These are phyloP conservation scores for Pasiphila rectangulata DNA, from an alignment of 2,888 invertebrate genomes.

Conservation along the genomic window DNA sequence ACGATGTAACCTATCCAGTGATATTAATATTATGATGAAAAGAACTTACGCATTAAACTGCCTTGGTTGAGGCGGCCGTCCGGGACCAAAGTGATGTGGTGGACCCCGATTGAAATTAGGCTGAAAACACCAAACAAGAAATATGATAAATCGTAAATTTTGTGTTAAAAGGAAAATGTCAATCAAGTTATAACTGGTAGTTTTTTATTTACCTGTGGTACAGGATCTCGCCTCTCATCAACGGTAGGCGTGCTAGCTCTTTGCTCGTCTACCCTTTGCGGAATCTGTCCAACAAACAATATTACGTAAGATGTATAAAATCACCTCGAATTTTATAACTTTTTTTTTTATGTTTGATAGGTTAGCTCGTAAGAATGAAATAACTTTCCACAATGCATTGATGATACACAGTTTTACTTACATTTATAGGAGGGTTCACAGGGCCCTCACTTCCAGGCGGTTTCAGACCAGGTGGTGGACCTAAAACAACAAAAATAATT, in stretches of 20 bases:
- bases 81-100: conserved; percentile 50
- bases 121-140: conserved; percentile 38
- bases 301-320: no score
- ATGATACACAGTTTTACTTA: conserved; percentile 42
- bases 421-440: conserved; percentile 52
- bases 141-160: neutral
- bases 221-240: conserved; percentile 78
- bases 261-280: conserved; percentile 79
- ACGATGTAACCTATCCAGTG: neutral
- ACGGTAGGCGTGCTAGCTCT: conserved; percentile 87
- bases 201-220: conserved; percentile 55
- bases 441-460: conserved; percentile 71
- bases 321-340: no score
- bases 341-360: no score
- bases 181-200: no score
- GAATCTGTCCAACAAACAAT: conserved; percentile 44
- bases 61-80: conserved; percentile 49
- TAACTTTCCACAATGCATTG: no score
- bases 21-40: neutral
- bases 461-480: conserved; percentile 56
- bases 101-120: conserved; percentile 55
- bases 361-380: no score
- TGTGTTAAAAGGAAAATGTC: no score
- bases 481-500: conserved; percentile 52
- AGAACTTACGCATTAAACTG: conserved; percentile 45